Evolutionary conservation across 53 echinoderm and acorn worm genomes (phyloP).

Genomic region (Crossaster papposus): DNA sequence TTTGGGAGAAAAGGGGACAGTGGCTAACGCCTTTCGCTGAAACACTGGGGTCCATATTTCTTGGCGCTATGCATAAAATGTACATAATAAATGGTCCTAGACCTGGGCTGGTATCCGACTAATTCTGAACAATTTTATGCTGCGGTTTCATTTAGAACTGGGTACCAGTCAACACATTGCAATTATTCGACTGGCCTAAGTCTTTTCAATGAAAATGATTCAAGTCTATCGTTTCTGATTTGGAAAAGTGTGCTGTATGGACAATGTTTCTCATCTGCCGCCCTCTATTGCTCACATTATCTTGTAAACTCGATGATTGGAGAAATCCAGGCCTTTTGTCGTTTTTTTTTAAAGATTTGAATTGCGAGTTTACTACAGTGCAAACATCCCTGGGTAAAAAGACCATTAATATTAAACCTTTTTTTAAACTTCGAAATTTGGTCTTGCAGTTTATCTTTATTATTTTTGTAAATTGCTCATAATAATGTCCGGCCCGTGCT

Average conservation of each 20-base stretch:
- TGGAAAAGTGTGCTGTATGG: neutral
- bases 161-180: slow-evolving; percentile 24
- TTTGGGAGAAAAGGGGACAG: slow-evolving; percentile 21
- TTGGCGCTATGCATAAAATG: slow-evolving; percentile 27
- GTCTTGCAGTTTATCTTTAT: too few relatives aligned
- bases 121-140: neutral
- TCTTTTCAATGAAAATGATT: slow-evolving; percentile 11
- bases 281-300: neutral
- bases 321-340: too few relatives aligned
- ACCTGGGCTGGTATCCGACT: slow-evolving; percentile 42
- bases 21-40: slow-evolving; percentile 41
- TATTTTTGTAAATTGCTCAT: too few relatives aligned
- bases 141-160: slow-evolving; percentile 6
- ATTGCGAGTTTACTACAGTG: too few relatives aligned
- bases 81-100: slow-evolving; percentile 45
- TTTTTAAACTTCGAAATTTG: too few relatives aligned
- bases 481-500: too few relatives aligned
- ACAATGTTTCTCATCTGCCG: neutral
- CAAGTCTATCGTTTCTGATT: neutral
- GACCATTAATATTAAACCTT: too few relatives aligned
- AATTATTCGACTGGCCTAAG: slow-evolving; percentile 45
- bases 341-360: too few relatives aligned
- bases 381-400: too few relatives aligned
- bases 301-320: too few relatives aligned
- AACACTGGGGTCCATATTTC: slow-evolving; percentile 42